Conservation (phyloP, 2,113 vertebrate genomes). For the Jaculus jaculus region DNA sequence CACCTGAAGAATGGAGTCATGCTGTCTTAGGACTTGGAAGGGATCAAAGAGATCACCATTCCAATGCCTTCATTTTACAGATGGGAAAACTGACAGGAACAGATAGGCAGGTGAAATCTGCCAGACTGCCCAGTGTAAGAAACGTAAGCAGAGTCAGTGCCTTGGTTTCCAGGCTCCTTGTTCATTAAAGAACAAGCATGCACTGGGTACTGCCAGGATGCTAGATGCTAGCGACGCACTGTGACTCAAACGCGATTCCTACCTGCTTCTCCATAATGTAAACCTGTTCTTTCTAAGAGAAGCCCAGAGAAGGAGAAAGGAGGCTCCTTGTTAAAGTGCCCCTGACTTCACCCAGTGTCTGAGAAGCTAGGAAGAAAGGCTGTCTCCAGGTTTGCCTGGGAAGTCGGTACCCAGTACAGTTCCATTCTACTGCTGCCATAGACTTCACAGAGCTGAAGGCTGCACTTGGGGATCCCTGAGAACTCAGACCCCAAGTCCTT, state of each 20-base stretch:
- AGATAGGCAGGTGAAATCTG: not conserved
- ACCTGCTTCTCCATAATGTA: not conserved
- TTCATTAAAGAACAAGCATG: not conserved
- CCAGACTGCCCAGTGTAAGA: not conserved
- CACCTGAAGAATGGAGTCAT: conserved; percentile 3
- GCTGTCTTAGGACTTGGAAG: conserved; percentile 29
- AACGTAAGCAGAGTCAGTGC: not conserved
- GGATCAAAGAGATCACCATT: conserved; percentile 5
- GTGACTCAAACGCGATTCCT: not conserved
- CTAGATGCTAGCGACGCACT: not conserved
- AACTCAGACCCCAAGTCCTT: not conserved
- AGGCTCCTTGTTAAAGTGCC: not conserved
- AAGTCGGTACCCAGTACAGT: not conserved
- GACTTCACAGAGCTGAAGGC: not conserved
- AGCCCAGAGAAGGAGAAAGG: not conserved
- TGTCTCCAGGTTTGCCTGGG: not conserved
- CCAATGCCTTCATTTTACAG: conserved; percentile 10
- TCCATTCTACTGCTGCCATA: not conserved
- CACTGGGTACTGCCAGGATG: not conserved
- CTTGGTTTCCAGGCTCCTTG: not conserved
- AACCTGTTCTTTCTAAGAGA: not conserved
- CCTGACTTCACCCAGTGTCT: not conserved
- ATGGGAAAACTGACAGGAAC: not conserved
- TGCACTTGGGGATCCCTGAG: not conserved
- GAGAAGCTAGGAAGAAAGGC: not conserved